Conservation (phyloP, 1,140 invertebrate species). For the Drosophila funebris region DNA sequence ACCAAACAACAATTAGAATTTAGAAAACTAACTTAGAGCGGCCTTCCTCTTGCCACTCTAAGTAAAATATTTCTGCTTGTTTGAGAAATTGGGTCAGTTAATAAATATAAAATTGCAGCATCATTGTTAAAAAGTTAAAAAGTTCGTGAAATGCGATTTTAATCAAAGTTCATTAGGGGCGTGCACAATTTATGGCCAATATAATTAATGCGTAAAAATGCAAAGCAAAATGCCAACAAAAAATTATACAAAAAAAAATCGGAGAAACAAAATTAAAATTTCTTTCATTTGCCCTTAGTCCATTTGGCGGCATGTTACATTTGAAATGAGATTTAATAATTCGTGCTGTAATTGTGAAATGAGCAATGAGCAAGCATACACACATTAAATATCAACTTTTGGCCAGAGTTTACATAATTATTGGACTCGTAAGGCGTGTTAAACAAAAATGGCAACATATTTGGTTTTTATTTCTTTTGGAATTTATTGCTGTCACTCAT, state of each 20-base stretch:
- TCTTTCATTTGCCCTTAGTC: constrained; percentile 32
- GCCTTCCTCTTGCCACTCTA: background rate
- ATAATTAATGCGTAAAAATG: constrained; percentile 72
- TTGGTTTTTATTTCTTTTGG: constrained; percentile 13
- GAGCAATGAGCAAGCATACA: constrained; percentile 34
- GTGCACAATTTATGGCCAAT: constrained; percentile 55
- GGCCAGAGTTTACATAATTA: constrained; percentile 63
- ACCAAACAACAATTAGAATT: constrained; percentile 55
- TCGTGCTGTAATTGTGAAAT: constrained; percentile 64
- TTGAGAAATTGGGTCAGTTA: constrained; percentile 45
- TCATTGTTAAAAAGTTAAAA: constrained; percentile 41
- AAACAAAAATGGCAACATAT: constrained; percentile 59
- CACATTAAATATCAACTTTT: constrained; percentile 31
- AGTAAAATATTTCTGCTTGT: constrained; percentile 4
- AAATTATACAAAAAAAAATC: background rate
- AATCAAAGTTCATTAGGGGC: constrained; percentile 58
- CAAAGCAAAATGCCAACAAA: constrained; percentile 59
- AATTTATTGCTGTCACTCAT: constrained; percentile 58
- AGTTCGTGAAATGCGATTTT: constrained; percentile 48
- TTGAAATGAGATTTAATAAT: constrained; percentile 80
- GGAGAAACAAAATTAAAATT: constrained; percentile 14
- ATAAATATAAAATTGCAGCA: constrained; percentile 59
- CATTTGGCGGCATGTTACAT: constrained; percentile 44
- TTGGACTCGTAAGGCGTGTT: constrained; percentile 30
- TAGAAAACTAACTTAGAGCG: constrained; percentile 4